Conservation (phyloP, 2,888 invertebrate genomes). For the Galerucella calmariensis region DNA sequence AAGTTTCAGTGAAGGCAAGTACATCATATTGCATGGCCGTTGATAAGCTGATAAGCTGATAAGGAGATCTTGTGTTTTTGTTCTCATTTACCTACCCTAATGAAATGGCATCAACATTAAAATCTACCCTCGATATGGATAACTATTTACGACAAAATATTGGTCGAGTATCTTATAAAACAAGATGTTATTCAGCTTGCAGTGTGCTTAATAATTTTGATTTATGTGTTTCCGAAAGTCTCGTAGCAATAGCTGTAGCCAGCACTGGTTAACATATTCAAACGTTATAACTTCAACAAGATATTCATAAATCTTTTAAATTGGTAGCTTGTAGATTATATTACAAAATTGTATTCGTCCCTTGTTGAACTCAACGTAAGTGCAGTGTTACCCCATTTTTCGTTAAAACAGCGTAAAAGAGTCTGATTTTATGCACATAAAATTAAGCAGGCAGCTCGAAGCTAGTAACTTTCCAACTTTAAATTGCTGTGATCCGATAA, state of each 20-base stretch:
- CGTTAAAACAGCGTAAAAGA: conserved; percentile 29
- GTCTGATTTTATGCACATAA: conserved; percentile 34
- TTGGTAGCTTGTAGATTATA: not conserved
- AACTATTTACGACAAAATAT: too few relatives aligned
- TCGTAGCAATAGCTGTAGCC: not conserved
- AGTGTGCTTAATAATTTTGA: not conserved
- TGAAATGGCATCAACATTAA: too few relatives aligned
- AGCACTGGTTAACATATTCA: not conserved
- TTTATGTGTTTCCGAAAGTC: not conserved
- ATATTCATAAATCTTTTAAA: conserved; percentile 14
- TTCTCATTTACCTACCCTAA: too few relatives aligned
- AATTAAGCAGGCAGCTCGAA: conserved; percentile 38
- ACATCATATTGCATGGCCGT: too few relatives aligned
- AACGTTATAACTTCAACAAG: conserved; percentile 9
- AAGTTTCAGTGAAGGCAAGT: too few relatives aligned
- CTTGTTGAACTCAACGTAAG: conserved; percentile 6
- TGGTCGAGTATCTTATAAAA: too few relatives aligned
- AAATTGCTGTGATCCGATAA: conserved; percentile 44
- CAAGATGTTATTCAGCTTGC: too few relatives aligned
- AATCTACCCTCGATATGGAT: too few relatives aligned
- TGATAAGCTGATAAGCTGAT: too few relatives aligned
- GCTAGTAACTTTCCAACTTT: conserved; percentile 42
- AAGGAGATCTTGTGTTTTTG: too few relatives aligned
- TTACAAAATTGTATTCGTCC: conserved; percentile 13
- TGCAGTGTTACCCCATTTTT: conserved; percentile 29